A percentile compares a stretch with the other conserved stretches of the same genome.
These are phyloP conservation scores for Apodemia mormo DNA, from an alignment of 2,888 invertebrate species.

Conservation along the genomic window DNA sequence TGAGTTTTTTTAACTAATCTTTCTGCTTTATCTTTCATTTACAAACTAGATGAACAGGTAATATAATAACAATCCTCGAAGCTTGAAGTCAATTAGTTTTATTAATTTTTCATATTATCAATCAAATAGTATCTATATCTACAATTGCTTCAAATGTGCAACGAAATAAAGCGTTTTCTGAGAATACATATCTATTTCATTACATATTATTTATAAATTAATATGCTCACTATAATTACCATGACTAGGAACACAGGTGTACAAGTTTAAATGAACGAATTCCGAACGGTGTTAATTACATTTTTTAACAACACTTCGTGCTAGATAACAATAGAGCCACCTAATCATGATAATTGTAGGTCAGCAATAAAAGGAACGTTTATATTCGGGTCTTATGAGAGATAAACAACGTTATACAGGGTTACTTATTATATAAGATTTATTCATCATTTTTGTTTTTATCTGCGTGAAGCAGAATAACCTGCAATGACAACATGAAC, in stretches of 20 bases:
- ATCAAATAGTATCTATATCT: constrained; percentile 6
- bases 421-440: not conserved
- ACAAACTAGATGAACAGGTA: not conserved
- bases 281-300: not conserved
- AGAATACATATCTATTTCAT: constrained; percentile 11
- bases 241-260: not conserved
- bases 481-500: not conserved
- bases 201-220: not conserved
- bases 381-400: not conserved
- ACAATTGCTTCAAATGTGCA: not conserved
- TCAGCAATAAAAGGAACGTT: constrained; percentile 2
- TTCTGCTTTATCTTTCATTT: no score
- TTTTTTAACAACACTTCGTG: not conserved
- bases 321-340: not conserved
- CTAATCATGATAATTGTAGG: not conserved
- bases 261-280: not conserved
- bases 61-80: not conserved
- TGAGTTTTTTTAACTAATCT: no score
- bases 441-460: not conserved
- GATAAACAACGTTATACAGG: not conserved
- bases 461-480: not conserved
- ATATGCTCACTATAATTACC: not conserved
- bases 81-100: constrained; percentile 1
- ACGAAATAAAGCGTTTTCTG: constrained; percentile 12
- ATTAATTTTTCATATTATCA: not conserved